Evolutionary conservation across 2,797 vertebrate species (phyloP), one percentile per base, ranked within the genome.

Genomic region (Enteromius thamalakanensis): DNA sequence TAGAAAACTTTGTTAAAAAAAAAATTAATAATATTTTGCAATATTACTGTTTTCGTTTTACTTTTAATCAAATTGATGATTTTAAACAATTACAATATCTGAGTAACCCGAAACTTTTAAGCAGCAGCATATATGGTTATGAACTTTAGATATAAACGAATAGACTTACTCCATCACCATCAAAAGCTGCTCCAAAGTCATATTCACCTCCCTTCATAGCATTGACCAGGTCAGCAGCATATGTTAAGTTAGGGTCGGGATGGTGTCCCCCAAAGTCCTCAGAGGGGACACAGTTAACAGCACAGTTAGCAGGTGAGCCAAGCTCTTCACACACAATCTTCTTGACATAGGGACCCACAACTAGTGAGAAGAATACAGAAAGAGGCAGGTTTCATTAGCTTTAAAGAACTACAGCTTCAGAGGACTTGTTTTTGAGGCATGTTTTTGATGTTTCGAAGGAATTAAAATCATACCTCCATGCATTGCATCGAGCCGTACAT

Each of bases 221-320:
- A 81, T 96, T 96, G 86, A 99, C 98, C 85, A 99, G 92, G 89
- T 99, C 97, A 0, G 97, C 95, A 47, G 98, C 98, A 0, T 99
- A 99, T 76, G 98, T 99, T 86, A 99, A 90, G 91, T 99, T 99
- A 84, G 98, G 98, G 93, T 99, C 98, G 0, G 98, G 98, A 89
- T 99, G 98, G 90, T 99, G 98, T 37, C 98, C 98, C 1, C 98
- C 98, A 2, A 99, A 99, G 91, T 99, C 97, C 87, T 99, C 98
- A 87, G 96, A 87, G 0, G 98, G 98, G 47, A 95, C 88, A 55
- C 97, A 99, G 90, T 97, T 98, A 55, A 99, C 95, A 0, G 98
- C 98, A 0, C 97, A 97, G 89, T 96, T 96, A 65, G 96, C 97
- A 1, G 97, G 96, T 83, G 98, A 96, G 0, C 98, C 98, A 0